These are phyloP conservation scores for Coleophora flavipennella DNA, from an alignment of 2,888 invertebrate species.

Conservation along the genomic window DNA sequence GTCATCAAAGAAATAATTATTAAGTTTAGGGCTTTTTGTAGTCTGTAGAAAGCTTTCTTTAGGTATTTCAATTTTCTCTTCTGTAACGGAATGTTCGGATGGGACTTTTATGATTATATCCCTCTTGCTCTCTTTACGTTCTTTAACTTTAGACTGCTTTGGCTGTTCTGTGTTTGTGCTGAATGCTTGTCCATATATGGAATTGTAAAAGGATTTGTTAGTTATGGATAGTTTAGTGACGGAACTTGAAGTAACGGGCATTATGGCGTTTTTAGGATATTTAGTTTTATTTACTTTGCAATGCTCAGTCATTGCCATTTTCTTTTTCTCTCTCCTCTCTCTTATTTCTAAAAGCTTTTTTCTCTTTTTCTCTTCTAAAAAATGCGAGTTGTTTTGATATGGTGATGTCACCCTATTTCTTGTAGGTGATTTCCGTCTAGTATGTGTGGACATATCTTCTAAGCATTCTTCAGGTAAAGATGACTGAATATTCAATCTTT, in stretches of 20 bases:
- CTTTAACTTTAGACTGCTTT: constrained; percentile 12
- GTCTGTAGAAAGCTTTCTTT: background rate
- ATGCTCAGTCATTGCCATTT: constrained; percentile 42
- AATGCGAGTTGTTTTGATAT: constrained; percentile 49
- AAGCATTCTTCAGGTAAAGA: constrained; percentile 39
- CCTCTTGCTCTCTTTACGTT: constrained; percentile 18
- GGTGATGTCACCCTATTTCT: constrained; percentile 53
- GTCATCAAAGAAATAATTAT: constrained; percentile 47
- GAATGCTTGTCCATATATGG: constrained; percentile 46
- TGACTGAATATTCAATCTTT: constrained; percentile 32
- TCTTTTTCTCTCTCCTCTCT: constrained; percentile 49
- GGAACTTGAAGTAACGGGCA: constrained; percentile 49
- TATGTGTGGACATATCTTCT: constrained; percentile 22
- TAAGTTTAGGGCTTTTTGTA: constrained; percentile 2
- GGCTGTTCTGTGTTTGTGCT: constrained; percentile 18
- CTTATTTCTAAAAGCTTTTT: constrained; percentile 52
- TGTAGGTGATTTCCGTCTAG: constrained; percentile 39
- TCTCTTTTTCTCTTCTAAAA: constrained; percentile 53
- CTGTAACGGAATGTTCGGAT: background rate
- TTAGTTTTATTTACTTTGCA: constrained; percentile 45
- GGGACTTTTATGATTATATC: constrained; percentile 6
- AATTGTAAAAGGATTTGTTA: constrained; percentile 61
- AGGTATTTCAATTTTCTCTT: background rate
- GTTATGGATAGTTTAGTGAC: constrained; percentile 61
- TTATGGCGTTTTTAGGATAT: constrained; percentile 29